Conservation (phyloP, 2,797 vertebrate species). For the Chelonia mydas region DNA sequence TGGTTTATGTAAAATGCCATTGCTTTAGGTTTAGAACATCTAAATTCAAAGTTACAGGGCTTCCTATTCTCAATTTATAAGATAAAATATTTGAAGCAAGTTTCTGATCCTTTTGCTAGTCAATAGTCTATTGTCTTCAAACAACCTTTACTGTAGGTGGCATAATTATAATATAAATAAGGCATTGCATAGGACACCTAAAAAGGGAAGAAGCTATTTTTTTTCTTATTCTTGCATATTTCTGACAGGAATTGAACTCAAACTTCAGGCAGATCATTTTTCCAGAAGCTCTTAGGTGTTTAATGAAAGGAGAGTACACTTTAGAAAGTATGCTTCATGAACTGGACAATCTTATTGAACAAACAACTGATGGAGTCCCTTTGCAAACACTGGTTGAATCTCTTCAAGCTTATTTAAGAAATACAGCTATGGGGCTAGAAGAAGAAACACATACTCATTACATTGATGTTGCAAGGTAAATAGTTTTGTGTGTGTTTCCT, state of each 20-base stretch:
- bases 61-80: not conserved
- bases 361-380: conserved; percentile 92
- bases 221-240: not conserved
- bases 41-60: not conserved
- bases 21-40: not conserved
- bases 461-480: conserved; percentile 93
- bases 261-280: conserved; percentile 99
- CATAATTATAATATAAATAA: not conserved
- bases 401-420: conserved; percentile 89
- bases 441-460: conserved; percentile 90
- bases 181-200: not conserved
- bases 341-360: conserved; percentile 93
- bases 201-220: not conserved
- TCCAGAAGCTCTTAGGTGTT: conserved; percentile 95
- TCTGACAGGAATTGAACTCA: conserved; percentile 92
- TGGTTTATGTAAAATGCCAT: not conserved
- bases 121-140: not conserved
- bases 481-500: not conserved
- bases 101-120: not conserved
- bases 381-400: conserved; percentile 91
- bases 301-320: conserved; percentile 95
- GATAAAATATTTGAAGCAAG: not conserved
- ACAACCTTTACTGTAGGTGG: accelerated
- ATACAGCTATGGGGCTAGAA: conserved; percentile 89
- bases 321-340: conserved; percentile 95